A percentile compares a stretch with the other conserved stretches of the same genome.
Conservation (phyloP, 2,888 invertebrate species). For the Scaeva pyrastri region DNA sequence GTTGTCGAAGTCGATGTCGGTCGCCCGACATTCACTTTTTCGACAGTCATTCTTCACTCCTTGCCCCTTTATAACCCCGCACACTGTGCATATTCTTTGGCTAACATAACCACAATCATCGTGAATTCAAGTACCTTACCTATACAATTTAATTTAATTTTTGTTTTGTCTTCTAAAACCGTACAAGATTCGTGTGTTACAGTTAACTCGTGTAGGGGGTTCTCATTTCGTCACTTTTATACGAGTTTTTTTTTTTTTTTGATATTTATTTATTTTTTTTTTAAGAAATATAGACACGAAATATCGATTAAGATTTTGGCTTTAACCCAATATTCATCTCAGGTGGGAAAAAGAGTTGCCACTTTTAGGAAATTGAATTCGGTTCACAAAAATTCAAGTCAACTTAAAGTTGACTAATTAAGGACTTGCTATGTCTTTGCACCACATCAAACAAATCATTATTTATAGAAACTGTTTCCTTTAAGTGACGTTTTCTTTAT, state of each 20-base stretch:
- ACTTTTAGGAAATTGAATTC: not conserved
- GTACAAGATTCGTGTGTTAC: constrained; percentile 61
- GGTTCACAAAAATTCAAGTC: not conserved
- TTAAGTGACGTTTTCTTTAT: too few relatives aligned
- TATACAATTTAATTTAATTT: constrained; percentile 53
- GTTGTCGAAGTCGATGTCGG: not conserved
- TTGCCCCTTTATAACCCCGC: constrained; percentile 14
- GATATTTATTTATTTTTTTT: not conserved
- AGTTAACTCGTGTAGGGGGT: constrained; percentile 67
- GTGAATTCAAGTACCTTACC: constrained; percentile 26
- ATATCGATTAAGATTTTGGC: constrained; percentile 70
- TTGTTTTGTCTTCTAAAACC: constrained; percentile 17
- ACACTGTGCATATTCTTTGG: constrained; percentile 12
- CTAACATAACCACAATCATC: constrained; percentile 57
- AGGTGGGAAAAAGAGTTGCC: constrained; percentile 25
- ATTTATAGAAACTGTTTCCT: too few relatives aligned
- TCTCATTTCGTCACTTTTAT: constrained; percentile 69
- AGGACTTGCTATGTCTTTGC: too few relatives aligned
- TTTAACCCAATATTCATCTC: constrained; percentile 41
- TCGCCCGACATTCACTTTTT: constrained; percentile 67
- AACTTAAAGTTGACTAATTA: too few relatives aligned
- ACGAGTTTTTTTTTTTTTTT: constrained; percentile 48
- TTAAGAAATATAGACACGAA: constrained; percentile 64
- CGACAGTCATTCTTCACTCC: constrained; percentile 48
- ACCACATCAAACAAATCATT: too few relatives aligned